These are phyloP conservation scores for Patiria miniata DNA, from an alignment of 35 echinoderm and acorn worm species.

Conservation along the genomic window DNA sequence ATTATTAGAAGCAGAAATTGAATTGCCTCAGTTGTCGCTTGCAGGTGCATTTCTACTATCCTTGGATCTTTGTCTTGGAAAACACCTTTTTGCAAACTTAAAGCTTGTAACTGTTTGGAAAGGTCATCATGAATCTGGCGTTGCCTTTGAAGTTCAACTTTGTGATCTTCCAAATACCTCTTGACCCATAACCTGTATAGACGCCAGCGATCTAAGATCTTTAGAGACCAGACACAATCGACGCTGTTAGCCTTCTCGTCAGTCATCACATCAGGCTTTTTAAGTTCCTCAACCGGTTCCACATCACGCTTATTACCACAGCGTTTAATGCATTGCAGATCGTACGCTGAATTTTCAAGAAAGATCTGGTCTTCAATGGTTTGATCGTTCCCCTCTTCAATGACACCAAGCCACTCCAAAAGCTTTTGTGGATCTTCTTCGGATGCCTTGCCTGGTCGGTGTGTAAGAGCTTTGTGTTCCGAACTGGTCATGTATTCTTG, in stretches of 20 bases:
- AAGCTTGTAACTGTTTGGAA: slow-evolving; percentile 50
- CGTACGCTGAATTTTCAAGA: neutral
- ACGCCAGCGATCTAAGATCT: slow-evolving; percentile 52
- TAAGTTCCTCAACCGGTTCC: neutral
- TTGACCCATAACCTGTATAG: slow-evolving; percentile 74
- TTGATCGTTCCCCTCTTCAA: neutral
- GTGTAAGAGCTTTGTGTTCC: too few species aligned
- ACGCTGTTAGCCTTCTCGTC: slow-evolving; percentile 46
- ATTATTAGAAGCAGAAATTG: slow-evolving; percentile 21
- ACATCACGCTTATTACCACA: neutral
- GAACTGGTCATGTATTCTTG: neutral
- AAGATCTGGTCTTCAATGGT: neutral
- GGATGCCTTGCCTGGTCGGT: neutral
- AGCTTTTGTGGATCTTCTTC: neutral
- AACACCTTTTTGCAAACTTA: slow-evolving; percentile 51
- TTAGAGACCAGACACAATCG: slow-evolving; percentile 54
- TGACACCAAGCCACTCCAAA: neutral
- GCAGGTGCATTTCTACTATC: too few species aligned
- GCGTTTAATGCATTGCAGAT: neutral
- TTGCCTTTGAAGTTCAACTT: slow-evolving; percentile 17
- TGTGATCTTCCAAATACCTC: slow-evolving; percentile 8
- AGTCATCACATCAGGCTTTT: slow-evolving; percentile 36
- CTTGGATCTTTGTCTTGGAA: too few species aligned
- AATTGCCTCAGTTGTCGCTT: neutral
- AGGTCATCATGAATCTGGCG: slow-evolving; percentile 19